These are phyloP conservation scores for Microplitis deprimator DNA, from an alignment of 2,888 invertebrate genomes.

Conservation along the genomic window DNA sequence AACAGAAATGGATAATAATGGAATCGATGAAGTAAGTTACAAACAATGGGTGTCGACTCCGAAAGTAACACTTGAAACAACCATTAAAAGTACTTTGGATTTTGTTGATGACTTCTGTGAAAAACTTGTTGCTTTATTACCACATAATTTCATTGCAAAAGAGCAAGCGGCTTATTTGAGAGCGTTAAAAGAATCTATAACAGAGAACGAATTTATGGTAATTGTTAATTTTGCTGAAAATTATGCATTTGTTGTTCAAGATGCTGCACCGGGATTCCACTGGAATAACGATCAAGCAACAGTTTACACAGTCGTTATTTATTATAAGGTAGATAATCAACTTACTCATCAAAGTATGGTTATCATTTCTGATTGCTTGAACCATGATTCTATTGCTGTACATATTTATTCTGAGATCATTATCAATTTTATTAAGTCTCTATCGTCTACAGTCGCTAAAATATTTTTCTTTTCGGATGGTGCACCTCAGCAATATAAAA, in stretches of 20 bases:
- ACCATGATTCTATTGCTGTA: constrained; percentile 49
- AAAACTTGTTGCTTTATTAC: constrained; percentile 35
- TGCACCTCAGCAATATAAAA: no score
- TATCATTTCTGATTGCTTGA: constrained; percentile 48
- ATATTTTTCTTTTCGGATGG: no score
- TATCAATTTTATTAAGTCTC: no score
- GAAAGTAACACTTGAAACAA: constrained; percentile 37
- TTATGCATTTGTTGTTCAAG: constrained; percentile 51
- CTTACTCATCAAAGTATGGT: constrained; percentile 46
- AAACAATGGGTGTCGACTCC: constrained; percentile 44
- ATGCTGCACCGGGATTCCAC: constrained; percentile 47
- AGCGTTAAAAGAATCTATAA: no score
- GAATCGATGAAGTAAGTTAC: constrained; percentile 39
- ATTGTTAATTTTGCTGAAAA: constrained; percentile 53
- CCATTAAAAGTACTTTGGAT: constrained; percentile 32
- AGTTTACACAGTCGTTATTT: constrained; percentile 47
- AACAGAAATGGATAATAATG: constrained; percentile 38
- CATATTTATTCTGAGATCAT: no score
- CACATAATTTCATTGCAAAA: constrained; percentile 38
- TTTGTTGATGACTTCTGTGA: constrained; percentile 44
- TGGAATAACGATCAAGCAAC: constrained; percentile 53
- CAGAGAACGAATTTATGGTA: no score
- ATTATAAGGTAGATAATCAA: constrained; percentile 43
- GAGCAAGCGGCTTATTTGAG: no score
- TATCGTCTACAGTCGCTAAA: no score